Percentiles rank a stretch among this genome's conserved stretches.
These are phyloP conservation scores for Delphinapterus leucas DNA, from an alignment of 2,113 vertebrate genomes.

Conservation along the genomic window DNA sequence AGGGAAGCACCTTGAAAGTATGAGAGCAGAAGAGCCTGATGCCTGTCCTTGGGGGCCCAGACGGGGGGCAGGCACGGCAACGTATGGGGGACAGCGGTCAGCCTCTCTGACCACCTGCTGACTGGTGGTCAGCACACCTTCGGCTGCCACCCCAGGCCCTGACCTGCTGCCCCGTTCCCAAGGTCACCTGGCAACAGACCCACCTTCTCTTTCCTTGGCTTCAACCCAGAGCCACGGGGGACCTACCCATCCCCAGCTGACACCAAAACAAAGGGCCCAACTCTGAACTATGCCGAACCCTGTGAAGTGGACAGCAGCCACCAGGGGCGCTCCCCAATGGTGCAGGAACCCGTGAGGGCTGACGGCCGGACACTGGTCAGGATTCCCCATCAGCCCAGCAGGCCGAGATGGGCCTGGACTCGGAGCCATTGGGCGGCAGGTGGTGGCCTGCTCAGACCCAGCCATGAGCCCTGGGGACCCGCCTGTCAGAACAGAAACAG, in stretches of 20 bases:
- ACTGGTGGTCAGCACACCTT: not conserved
- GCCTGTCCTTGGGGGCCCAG: not conserved
- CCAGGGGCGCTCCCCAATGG: fast-evolving
- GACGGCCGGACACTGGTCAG: not conserved
- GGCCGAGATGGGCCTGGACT: not conserved
- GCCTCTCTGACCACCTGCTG: not conserved
- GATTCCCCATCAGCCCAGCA: not conserved
- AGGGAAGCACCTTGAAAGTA: not conserved
- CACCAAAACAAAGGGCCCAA: too few species aligned
- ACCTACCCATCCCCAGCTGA: not conserved
- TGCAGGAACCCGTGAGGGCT: fast-evolving
- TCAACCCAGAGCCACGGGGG: not conserved
- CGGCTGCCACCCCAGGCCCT: not conserved
- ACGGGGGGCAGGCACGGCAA: not conserved
- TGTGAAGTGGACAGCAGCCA: not conserved
- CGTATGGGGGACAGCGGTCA: fast-evolving
- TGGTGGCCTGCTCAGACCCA: not conserved
- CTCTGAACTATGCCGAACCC: not conserved
- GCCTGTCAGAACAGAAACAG: not conserved
- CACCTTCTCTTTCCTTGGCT: not conserved
- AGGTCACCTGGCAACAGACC: not conserved
- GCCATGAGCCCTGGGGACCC: not conserved
- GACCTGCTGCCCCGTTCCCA: not conserved
- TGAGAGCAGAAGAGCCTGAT: not conserved
- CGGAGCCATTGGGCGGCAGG: not conserved